Percentiles rank a stretch among this genome's conserved stretches.
These are phyloP conservation scores for Orussus abietinus DNA, from an alignment of 1,140 invertebrate species.

Conservation along the genomic window DNA sequence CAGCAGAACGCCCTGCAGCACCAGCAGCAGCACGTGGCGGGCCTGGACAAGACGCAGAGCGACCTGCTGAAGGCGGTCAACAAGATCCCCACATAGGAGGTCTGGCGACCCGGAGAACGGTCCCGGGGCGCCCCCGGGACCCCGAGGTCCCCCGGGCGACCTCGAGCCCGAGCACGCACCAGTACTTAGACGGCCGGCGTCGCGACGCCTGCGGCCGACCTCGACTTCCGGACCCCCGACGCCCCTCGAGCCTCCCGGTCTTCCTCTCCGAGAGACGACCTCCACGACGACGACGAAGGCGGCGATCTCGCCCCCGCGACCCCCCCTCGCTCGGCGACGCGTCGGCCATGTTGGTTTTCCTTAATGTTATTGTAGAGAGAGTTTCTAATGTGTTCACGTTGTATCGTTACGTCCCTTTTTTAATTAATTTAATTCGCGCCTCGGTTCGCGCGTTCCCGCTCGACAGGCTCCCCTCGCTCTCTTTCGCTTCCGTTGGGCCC, in stretches of 20 bases:
- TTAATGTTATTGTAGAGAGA: conserved; percentile 12
- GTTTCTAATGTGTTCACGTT: conserved; percentile 21
- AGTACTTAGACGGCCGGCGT: conserved; percentile 40
- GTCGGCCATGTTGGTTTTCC: conserved; percentile 15
- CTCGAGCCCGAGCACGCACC: too few species aligned
- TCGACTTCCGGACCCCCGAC: conserved; percentile 26
- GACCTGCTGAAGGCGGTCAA: conserved; percentile 64
- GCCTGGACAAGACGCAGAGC: conserved; percentile 61
- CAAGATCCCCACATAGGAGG: conserved; percentile 63
- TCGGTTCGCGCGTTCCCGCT: background rate
- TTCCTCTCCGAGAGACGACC: too few species aligned
- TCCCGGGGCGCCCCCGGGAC: too few species aligned
- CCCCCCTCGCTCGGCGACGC: background rate
- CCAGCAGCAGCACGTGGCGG: conserved; percentile 61
- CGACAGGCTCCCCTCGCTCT: background rate
- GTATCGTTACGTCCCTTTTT: conserved; percentile 4
- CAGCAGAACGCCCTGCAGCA: conserved; percentile 58
- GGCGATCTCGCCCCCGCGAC: too few species aligned
- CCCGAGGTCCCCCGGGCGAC: too few species aligned
- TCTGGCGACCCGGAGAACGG: conserved; percentile 32
- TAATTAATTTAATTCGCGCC: background rate
- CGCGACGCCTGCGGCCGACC: conserved; percentile 14
- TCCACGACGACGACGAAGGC: too few species aligned
- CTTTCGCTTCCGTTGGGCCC: background rate
- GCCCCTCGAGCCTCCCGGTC: too few species aligned